phyloP scores from a whole-genome alignment of 1,140 invertebrate genomes.

The Cherax quadricarinatus region DNA sequence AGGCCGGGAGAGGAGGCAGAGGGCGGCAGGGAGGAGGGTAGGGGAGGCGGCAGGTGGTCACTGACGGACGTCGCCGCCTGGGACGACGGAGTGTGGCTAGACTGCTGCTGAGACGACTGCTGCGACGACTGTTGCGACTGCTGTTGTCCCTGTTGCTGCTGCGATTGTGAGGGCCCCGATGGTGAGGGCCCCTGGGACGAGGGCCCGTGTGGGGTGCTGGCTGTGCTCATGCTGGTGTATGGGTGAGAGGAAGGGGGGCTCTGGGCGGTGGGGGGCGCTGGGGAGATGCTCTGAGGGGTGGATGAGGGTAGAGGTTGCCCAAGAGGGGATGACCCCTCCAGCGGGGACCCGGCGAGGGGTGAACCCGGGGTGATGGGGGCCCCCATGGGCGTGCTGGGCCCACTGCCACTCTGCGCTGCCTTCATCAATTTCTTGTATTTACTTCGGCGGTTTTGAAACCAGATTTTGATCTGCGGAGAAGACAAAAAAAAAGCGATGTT shows the following conservation, averaged over 20 bases:
- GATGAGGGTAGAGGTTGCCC: slow-evolving; percentile 72
- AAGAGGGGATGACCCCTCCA: slow-evolving; percentile 75
- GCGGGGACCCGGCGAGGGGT: slow-evolving; percentile 74
- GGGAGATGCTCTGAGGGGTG: slow-evolving; percentile 74
- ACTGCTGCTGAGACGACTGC: slow-evolving; percentile 26
- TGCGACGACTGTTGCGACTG: neutral
- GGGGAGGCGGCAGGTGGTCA: slow-evolving; percentile 32
- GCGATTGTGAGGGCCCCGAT: slow-evolving; percentile 37
- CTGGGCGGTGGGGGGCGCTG: slow-evolving; percentile 79
- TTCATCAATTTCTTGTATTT: slow-evolving; percentile 99
- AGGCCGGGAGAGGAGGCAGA: slow-evolving; percentile 51
- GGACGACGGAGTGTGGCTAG: slow-evolving; percentile 40
- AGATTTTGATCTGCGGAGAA: slow-evolving; percentile 93
- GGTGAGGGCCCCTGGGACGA: slow-evolving; percentile 52
- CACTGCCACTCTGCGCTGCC: slow-evolving; percentile 79
- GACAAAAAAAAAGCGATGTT: slow-evolving; percentile 45
- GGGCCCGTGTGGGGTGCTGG: slow-evolving; percentile 47
- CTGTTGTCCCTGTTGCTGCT: neutral
- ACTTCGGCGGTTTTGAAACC: slow-evolving; percentile 97
- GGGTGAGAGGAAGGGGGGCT: slow-evolving; percentile 74
- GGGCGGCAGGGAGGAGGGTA: slow-evolving; percentile 29
- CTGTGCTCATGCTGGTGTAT: slow-evolving; percentile 77
- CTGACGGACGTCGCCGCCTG: slow-evolving; percentile 13
- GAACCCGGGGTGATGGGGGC: slow-evolving; percentile 71
- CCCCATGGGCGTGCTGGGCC: slow-evolving; percentile 72